Evolutionary conservation across 2,113 vertebrate species (phyloP).

Genomic region (Orthonyx spaldingii): DNA sequence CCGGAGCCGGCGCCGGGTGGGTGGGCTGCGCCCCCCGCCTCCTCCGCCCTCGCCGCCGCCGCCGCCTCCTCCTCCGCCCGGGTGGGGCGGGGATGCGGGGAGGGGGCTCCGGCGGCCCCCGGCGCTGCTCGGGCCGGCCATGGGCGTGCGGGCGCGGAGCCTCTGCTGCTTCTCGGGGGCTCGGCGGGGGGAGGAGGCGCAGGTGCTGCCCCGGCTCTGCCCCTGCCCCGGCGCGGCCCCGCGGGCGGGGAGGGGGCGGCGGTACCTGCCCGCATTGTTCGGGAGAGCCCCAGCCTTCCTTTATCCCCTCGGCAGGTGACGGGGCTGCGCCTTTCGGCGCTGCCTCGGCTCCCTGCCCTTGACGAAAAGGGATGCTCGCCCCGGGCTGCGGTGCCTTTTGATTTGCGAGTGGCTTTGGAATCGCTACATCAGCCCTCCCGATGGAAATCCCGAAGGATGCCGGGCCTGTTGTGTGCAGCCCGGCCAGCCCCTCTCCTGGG

Average conservation of each 20-base stretch:
- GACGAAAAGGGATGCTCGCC: background rate
- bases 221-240: background rate
- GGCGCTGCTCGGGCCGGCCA: background rate
- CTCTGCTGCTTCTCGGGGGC: constrained; percentile 2
- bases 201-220: background rate
- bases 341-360: background rate
- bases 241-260: background rate
- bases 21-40: no score
- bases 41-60: no score
- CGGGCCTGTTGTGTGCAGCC: constrained; percentile 15
- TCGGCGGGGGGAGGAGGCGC: background rate
- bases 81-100: background rate
- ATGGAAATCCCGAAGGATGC: background rate
- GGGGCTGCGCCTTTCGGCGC: constrained; percentile 2
- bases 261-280: constrained; percentile 35
- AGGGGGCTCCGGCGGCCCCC: background rate
- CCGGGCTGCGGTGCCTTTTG: background rate
- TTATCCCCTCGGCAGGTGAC: background rate
- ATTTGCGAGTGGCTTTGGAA: background rate
- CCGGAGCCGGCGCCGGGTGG: no score
- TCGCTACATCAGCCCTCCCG: background rate
- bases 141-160: constrained; percentile 7
- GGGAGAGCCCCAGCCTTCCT: background rate
- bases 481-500: background rate
- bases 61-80: background rate